These are phyloP conservation scores for Rhorus exstirpatorius DNA, from an alignment of 2,888 invertebrate species.

Conservation along the genomic window DNA sequence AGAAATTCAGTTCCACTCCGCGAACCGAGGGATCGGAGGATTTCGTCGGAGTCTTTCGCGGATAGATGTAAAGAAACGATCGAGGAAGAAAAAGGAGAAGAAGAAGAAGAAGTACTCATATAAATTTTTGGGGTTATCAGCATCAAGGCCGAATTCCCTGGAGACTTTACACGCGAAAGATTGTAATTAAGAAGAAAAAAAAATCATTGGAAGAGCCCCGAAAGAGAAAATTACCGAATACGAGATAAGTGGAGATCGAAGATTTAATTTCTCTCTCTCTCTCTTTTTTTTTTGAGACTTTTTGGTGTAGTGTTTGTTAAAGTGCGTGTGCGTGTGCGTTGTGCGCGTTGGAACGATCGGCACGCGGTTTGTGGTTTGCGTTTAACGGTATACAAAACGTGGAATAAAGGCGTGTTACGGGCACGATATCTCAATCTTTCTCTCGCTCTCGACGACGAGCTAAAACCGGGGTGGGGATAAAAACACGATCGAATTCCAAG, in stretches of 20 bases:
- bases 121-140: slow-evolving; percentile 21
- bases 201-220: background rate
- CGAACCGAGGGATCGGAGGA: slow-evolving; percentile 16
- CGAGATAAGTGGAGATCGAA: slow-evolving; percentile 7
- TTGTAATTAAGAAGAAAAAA: slow-evolving; percentile 6
- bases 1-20: slow-evolving; percentile 35
- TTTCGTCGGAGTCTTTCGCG: slow-evolving; percentile 33
- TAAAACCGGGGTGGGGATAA: slow-evolving; percentile 44
- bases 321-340: slow-evolving; percentile 26
- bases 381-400: slow-evolving; percentile 71
- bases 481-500: slow-evolving; percentile 68
- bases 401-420: slow-evolving; percentile 67
- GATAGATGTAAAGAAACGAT: slow-evolving; percentile 35
- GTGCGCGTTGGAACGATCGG: slow-evolving; percentile 64
- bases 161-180: background rate
- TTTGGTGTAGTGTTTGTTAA: slow-evolving; percentile 2
- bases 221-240: slow-evolving; percentile 2
- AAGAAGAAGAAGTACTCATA: slow-evolving; percentile 19
- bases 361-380: slow-evolving; percentile 71
- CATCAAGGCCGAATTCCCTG: slow-evolving; percentile 20
- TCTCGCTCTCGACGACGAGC: slow-evolving; percentile 16
- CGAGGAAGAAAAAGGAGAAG: background rate
- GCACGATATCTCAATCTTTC: slow-evolving; percentile 21
- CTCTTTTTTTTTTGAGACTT: background rate
- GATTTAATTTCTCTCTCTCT: slow-evolving; percentile 14